Percentiles rank a stretch among this genome's conserved stretches.
phyloP scores from a whole-genome alignment of 1,140 invertebrate species.

The Drosophila burlai region DNA sequence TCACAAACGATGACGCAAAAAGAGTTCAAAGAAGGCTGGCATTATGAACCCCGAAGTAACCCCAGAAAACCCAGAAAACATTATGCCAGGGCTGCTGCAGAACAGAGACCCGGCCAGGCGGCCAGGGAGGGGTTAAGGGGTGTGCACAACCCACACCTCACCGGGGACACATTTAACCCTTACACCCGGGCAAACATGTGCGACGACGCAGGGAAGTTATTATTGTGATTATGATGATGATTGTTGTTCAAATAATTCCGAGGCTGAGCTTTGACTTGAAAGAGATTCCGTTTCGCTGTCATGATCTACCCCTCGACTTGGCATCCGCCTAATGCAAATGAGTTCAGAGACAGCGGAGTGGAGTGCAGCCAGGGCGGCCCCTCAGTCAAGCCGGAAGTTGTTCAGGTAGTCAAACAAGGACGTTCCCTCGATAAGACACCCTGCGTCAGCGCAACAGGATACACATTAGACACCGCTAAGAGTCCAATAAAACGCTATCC shows the following conservation, averaged over 20 bases:
- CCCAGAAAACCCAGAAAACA: conserved; percentile 31
- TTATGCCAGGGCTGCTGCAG: conserved; percentile 27
- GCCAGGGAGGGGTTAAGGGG: conserved; percentile 5
- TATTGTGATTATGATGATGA: conserved; percentile 62
- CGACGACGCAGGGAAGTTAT: conserved; percentile 43
- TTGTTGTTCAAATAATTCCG: conserved; percentile 54
- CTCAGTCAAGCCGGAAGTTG: conserved; percentile 59
- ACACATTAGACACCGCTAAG: conserved; percentile 72
- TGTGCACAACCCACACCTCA: conserved; percentile 43
- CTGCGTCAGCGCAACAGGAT: conserved; percentile 70
- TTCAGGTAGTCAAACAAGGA: conserved; percentile 62
- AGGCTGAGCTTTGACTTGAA: conserved; percentile 60
- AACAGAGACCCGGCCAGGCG: not conserved
- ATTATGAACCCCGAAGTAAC: conserved; percentile 54
- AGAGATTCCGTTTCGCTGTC: conserved; percentile 48
- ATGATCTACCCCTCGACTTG: conserved; percentile 40
- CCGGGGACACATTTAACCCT: conserved; percentile 45
- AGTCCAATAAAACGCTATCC: conserved; percentile 53
- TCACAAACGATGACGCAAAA: conserved; percentile 79
- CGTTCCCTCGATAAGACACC: conserved; percentile 46
- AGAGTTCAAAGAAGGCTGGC: conserved; percentile 61
- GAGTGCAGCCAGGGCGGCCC: not conserved
- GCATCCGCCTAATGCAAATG: conserved; percentile 37
- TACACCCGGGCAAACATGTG: conserved; percentile 43
- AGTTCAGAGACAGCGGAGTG: conserved; percentile 12